Conservation (phyloP, 2,888 invertebrate genomes). For the Andrena bucephala region DNA sequence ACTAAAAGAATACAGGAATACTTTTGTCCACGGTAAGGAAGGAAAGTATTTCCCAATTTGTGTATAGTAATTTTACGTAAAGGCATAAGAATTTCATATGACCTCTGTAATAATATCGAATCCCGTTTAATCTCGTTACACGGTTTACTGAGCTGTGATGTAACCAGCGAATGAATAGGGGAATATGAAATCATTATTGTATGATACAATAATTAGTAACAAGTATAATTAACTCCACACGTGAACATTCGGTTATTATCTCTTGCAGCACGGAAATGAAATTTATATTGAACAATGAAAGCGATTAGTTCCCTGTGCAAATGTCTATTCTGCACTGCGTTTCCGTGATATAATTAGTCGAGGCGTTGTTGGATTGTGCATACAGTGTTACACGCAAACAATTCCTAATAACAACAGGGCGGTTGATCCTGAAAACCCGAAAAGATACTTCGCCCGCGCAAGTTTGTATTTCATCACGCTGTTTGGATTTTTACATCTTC, state of each 20-base stretch:
- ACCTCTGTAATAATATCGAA: not conserved
- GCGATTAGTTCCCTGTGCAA: not conserved
- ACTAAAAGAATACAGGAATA: not conserved
- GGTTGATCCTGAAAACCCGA: not conserved
- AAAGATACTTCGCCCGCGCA: not conserved
- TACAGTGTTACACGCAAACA: not conserved
- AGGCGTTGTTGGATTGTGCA: too few species aligned
- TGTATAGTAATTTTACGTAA: not conserved
- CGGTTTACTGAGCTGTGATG: conserved; percentile 8
- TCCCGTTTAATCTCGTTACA: not conserved
- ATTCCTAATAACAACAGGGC: not conserved
- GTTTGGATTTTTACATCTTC: conserved; percentile 6
- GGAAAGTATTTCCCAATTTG: not conserved
- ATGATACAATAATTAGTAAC: not conserved
- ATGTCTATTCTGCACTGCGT: not conserved
- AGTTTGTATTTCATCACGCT: conserved; percentile 20
- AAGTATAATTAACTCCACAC: not conserved
- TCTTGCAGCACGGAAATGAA: not conserved
- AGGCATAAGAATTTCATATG: not conserved
- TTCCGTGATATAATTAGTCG: not conserved
- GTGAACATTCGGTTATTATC: not conserved
- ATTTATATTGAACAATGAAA: conserved; percentile 3
- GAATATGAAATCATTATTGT: not conserved
- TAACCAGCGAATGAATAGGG: not conserved
- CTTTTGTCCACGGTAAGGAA: not conserved